Conservation (phyloP, 2,888 invertebrate species). For the Nephrotoma flavescens region DNA sequence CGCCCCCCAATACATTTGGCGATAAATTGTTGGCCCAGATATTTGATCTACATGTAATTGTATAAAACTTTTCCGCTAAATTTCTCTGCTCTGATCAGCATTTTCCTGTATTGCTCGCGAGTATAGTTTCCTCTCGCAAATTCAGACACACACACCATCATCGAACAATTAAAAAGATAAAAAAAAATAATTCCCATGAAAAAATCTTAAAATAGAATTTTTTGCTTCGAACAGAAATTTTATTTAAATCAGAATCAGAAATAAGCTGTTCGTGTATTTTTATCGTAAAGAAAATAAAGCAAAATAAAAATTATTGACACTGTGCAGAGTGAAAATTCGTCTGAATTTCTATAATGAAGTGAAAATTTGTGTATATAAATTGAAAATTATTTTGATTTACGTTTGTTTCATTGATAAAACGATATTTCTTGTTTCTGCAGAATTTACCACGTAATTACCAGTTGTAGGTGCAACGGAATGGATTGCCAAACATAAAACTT, state of each 20-base stretch:
- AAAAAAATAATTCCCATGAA: background rate
- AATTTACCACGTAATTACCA: too few relatives aligned
- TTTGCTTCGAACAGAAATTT: background rate
- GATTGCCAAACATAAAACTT: too few relatives aligned
- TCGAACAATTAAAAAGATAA: background rate
- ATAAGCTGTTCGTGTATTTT: background rate
- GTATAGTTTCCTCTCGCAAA: background rate
- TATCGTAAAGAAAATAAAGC: background rate
- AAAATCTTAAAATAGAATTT: background rate
- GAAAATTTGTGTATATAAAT: background rate
- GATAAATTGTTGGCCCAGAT: background rate
- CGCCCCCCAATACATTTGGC: background rate
- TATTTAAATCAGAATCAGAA: background rate
- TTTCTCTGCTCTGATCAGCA: background rate
- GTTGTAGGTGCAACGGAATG: too few relatives aligned
- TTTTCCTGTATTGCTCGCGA: background rate
- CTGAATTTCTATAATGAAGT: background rate
- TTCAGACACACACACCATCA: background rate
- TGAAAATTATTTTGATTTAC: background rate
- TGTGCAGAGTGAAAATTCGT: background rate
- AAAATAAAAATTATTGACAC: background rate
- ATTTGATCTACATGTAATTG: background rate
- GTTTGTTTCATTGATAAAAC: background rate
- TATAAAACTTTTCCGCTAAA: background rate
- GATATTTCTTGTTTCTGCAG: background rate